These are phyloP conservation scores for Potamarius usumacintae DNA, from an alignment of 2,113 vertebrate species.

Conservation along the genomic window DNA sequence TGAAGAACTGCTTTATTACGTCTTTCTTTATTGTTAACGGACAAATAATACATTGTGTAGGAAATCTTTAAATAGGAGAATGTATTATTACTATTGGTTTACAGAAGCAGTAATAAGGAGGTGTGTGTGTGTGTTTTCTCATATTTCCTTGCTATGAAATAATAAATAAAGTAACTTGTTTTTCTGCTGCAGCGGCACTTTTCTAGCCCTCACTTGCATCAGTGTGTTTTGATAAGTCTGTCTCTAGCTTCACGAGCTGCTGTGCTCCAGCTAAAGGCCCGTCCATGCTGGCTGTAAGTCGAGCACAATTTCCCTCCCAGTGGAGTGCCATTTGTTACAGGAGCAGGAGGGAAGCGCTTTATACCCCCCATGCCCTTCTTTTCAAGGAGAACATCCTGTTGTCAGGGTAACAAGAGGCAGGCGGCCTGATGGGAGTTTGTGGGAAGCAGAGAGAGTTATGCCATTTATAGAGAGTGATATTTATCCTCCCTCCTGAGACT, in stretches of 20 bases:
- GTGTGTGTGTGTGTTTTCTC: not conserved
- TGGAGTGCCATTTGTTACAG: constrained; percentile 37
- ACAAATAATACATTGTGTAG: not conserved
- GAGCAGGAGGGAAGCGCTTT: constrained; percentile 21
- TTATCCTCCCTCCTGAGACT: constrained; percentile 34
- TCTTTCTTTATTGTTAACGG: not conserved
- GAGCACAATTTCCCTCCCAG: constrained; percentile 2
- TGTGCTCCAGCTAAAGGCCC: constrained; percentile 22
- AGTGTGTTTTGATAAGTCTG: not conserved
- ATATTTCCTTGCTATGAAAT: not conserved
- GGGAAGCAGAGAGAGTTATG: constrained; percentile 34
- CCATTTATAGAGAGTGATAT: constrained; percentile 46
- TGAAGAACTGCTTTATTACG: not conserved
- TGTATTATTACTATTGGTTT: not conserved
- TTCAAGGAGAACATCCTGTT: constrained; percentile 52
- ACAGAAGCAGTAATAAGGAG: not conserved
- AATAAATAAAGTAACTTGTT: not conserved
- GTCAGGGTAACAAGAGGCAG: constrained; percentile 54
- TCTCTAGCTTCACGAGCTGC: constrained; percentile 3
- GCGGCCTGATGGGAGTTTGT: constrained; percentile 40
- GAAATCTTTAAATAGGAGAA: not conserved
- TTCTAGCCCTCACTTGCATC: not conserved
- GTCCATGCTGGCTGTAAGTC: constrained; percentile 22
- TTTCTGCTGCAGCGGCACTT: constrained; percentile 6
- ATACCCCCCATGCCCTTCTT: constrained; percentile 37